Conservation (phyloP, 2,113 vertebrate species). For the Mirounga angustirostris region DNA sequence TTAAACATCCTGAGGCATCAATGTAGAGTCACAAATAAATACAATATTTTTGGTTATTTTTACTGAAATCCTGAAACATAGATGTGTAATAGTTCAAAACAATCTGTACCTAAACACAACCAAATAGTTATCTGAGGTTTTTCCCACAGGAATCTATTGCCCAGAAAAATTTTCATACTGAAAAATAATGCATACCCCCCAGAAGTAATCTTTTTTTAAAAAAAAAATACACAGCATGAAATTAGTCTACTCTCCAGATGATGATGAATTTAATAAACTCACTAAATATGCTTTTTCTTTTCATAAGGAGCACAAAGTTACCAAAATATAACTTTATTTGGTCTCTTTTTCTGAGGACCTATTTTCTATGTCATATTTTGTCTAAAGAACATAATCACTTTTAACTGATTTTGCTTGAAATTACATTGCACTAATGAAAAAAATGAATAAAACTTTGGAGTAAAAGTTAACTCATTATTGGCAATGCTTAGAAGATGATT, state of each 20-base stretch:
- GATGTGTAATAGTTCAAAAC: background rate
- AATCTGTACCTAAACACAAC: background rate
- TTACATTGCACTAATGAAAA: background rate
- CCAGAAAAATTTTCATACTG: background rate
- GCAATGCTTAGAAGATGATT: background rate
- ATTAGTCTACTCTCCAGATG: background rate
- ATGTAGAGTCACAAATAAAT: constrained; percentile 12
- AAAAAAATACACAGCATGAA: background rate
- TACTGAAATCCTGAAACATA: constrained; percentile 21
- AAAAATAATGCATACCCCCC: background rate
- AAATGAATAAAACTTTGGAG: background rate
- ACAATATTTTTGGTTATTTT: background rate
- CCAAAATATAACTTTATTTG: background rate
- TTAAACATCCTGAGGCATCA: background rate
- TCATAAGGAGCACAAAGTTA: background rate
- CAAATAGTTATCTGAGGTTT: background rate
- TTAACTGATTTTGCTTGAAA: constrained; percentile 4
- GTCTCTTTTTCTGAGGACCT: background rate
- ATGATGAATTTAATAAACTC: constrained; percentile 6
- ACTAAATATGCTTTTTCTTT: background rate
- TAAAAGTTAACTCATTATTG: background rate
- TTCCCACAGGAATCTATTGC: background rate
- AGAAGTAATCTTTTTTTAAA: background rate
- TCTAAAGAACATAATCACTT: background rate
- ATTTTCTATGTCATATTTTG: background rate